Percentiles rank a stretch among this genome's conserved stretches.
Evolutionary conservation across 2,888 invertebrate genomes (phyloP).

Genomic region (Acleris emargana): DNA sequence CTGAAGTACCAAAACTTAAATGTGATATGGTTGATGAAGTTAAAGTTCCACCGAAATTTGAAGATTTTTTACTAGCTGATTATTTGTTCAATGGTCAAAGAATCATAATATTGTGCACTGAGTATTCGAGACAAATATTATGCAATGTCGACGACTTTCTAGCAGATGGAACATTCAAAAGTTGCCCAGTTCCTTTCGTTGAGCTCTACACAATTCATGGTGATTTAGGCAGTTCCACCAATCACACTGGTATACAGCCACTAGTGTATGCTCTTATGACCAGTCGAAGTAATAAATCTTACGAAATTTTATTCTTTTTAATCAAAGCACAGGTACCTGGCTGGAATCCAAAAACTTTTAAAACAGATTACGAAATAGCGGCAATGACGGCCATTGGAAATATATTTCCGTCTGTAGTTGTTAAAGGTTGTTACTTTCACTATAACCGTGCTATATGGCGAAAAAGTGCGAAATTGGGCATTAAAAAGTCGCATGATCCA

Average conservation of each 20-base stretch:
- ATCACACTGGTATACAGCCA: slow-evolving; percentile 5
- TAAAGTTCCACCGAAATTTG: background rate
- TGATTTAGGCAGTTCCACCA: slow-evolving; percentile 6
- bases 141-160: background rate
- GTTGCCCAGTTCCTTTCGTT: slow-evolving; percentile 8
- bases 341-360: slow-evolving; percentile 11
- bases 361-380: slow-evolving; percentile 10
- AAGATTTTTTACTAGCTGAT: background rate
- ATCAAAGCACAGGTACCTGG: slow-evolving; percentile 15
- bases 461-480: background rate
- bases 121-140: background rate
- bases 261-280: slow-evolving; percentile 9
- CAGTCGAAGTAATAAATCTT: slow-evolving; percentile 5
- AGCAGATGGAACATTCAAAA: slow-evolving; percentile 13
- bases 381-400: slow-evolving; percentile 10
- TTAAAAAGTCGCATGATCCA: background rate
- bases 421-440: slow-evolving; percentile 1
- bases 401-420: slow-evolving; percentile 5
- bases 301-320: slow-evolving; percentile 6
- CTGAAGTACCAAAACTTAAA: background rate
- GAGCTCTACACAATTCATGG: slow-evolving; percentile 15
- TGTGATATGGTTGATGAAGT: background rate
- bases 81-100: background rate
- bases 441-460: background rate
- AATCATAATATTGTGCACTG: slow-evolving; percentile 12